Percentiles rank a stretch among this genome's conserved stretches.
phyloP scores from a whole-genome alignment of 2,888 invertebrate species.

The Leptopilina myrica region DNA sequence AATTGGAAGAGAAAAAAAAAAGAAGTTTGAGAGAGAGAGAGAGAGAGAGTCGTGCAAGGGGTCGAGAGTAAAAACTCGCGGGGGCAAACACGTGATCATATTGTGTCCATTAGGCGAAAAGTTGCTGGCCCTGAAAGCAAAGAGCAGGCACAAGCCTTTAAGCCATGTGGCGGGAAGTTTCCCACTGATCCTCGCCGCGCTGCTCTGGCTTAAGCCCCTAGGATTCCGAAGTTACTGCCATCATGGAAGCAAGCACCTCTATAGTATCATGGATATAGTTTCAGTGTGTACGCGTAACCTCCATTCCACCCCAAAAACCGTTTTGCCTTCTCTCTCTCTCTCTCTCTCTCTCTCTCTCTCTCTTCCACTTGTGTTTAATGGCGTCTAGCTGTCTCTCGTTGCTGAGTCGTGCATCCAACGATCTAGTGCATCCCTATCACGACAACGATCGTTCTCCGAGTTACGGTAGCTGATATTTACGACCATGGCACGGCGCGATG shows the following conservation, averaged over 20 bases:
- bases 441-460: constrained; percentile 71
- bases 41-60: neutral
- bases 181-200: constrained; percentile 75
- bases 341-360: constrained; percentile 61
- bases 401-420: constrained; percentile 48
- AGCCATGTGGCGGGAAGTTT: constrained; percentile 76
- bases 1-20: too few relatives aligned
- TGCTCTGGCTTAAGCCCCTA: constrained; percentile 61
- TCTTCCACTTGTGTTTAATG: constrained; percentile 30
- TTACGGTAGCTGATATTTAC: constrained; percentile 66
- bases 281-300: constrained; percentile 58
- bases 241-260: constrained; percentile 71
- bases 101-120: constrained; percentile 75
- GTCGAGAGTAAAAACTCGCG: constrained; percentile 33
- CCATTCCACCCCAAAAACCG: constrained; percentile 51
- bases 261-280: constrained; percentile 65
- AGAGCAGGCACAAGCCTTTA: constrained; percentile 75
- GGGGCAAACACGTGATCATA: constrained; percentile 69
- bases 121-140: constrained; percentile 68
- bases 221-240: constrained; percentile 76
- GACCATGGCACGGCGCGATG: constrained; percentile 62
- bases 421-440: constrained; percentile 73
- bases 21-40: too few relatives aligned
- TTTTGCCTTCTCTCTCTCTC: constrained; percentile 36
- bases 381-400: constrained; percentile 39